These are phyloP conservation scores for Spialia ferax DNA, from an alignment of 2,888 invertebrate genomes.

Conservation along the genomic window DNA sequence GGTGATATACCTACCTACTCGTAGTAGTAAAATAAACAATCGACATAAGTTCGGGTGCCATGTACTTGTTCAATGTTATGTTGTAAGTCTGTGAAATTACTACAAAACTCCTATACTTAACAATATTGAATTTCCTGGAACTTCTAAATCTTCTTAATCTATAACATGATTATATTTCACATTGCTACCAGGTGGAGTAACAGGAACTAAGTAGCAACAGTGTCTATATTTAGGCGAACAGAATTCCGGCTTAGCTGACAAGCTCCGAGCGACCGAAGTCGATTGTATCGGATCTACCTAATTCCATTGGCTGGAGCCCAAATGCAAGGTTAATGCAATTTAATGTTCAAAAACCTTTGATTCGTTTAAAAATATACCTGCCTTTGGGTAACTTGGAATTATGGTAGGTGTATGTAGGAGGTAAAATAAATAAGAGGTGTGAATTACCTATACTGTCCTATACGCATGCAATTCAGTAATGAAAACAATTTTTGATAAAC, in stretches of 20 bases:
- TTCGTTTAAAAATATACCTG: neutral
- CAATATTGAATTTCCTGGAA: neutral
- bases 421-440: too few species aligned
- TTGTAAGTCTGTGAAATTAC: neutral
- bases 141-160: slow-evolving; percentile 15
- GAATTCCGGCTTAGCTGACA: slow-evolving; percentile 32
- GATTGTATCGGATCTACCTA: slow-evolving; percentile 37
- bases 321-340: slow-evolving; percentile 25
- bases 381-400: neutral
- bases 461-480: too few species aligned
- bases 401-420: too few species aligned
- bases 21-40: too few species aligned
- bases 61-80: too few species aligned
- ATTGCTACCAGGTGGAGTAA: slow-evolving; percentile 30
- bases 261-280: slow-evolving; percentile 27
- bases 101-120: neutral
- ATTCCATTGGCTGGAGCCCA: slow-evolving; percentile 33
- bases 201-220: slow-evolving; percentile 26
- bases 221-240: slow-evolving; percentile 37
- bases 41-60: too few species aligned
- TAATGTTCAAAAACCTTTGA: slow-evolving; percentile 2
- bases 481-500: too few species aligned
- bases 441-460: too few species aligned
- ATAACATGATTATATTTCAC: slow-evolving; percentile 16
- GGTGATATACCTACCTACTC: too few species aligned